Conservation (phyloP, 2,797 vertebrate species). For the Crax fasciolata region DNA sequence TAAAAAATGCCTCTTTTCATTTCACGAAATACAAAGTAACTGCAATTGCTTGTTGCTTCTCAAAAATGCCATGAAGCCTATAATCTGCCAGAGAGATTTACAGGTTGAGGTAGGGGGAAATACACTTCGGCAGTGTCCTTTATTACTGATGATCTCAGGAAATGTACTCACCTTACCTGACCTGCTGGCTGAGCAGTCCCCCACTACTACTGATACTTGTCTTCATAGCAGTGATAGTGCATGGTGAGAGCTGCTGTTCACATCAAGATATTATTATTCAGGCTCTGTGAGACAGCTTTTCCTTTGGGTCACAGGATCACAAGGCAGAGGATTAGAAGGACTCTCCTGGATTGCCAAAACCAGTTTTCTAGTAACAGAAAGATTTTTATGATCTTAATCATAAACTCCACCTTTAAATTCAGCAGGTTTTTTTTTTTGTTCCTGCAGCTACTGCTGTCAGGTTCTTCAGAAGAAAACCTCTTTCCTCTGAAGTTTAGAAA, state of each 20-base stretch:
- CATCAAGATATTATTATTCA: background rate
- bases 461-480: background rate
- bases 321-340: background rate
- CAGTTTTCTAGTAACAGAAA: background rate
- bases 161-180: rapidly evolving
- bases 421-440: background rate
- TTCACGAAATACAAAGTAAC: background rate
- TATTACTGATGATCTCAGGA: background rate
- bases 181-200: background rate
- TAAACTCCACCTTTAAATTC: background rate
- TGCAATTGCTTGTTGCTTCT: background rate
- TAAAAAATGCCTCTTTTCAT: background rate
- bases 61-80: background rate
- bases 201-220: background rate
- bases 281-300: background rate
- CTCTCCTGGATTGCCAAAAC: background rate
- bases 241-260: background rate
- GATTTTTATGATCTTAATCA: background rate
- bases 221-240: background rate
- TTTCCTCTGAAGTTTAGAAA: background rate
- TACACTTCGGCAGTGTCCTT: rapidly evolving
- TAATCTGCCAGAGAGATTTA: background rate
- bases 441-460: background rate
- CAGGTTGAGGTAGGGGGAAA: background rate
- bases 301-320: background rate